A percentile compares a stretch with the other conserved stretches of the same genome.
These are phyloP conservation scores for Grapholita molesta DNA, from an alignment of 1,140 invertebrate genomes.

Conservation along the genomic window DNA sequence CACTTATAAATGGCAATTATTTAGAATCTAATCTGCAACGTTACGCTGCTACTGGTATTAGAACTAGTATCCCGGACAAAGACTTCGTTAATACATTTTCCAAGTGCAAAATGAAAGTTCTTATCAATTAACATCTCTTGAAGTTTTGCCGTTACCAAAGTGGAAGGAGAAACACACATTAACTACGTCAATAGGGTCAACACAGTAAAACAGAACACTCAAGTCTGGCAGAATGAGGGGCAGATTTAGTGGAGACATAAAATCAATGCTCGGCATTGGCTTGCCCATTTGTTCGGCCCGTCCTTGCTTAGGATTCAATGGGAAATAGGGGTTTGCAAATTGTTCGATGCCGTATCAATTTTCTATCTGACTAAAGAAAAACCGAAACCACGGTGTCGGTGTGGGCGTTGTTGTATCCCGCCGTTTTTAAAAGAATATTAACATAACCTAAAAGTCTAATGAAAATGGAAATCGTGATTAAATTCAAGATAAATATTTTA, in stretches of 20 bases:
- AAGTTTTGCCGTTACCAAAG: not conserved
- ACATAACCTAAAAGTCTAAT: no score
- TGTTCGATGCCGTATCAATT: not conserved
- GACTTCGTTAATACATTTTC: no score
- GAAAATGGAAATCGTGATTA: no score
- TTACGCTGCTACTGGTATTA: no score
- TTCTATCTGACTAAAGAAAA: not conserved
- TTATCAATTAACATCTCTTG: not conserved
- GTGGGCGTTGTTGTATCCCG: no score
- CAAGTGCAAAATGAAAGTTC: not conserved
- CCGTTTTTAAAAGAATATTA: no score
- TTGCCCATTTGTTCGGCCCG: not conserved
- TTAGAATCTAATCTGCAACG: not conserved
- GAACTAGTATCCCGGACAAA: no score
- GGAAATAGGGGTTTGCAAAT: not conserved
- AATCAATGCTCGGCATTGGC: constrained; percentile 5
- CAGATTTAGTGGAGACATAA: constrained; percentile 9
- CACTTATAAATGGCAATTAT: not conserved
- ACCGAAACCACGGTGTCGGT: no score
- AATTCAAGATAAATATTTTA: no score
- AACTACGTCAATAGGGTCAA: not conserved
- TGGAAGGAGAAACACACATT: not conserved
- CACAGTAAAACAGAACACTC: not conserved
- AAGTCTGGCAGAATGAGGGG: not conserved
- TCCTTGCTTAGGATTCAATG: not conserved